Evolutionary conservation across 1,140 invertebrate species (phyloP), one percentile per base, ranked within the genome.

Genomic region (Drosophila parabipectinata): DNA sequence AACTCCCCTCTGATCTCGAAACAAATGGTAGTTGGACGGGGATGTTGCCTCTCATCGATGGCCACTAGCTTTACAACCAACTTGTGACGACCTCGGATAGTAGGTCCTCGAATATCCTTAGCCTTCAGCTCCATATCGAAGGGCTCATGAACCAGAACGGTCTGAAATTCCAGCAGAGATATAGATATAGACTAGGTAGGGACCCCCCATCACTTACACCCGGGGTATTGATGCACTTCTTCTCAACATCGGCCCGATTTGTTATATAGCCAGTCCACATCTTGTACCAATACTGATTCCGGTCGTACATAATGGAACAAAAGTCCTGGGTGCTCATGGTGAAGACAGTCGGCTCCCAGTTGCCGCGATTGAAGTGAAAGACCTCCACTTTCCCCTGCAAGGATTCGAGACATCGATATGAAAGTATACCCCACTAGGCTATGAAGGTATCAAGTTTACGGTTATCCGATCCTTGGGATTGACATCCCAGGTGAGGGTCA

Each of bases 261-360:
- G 10, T 15, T 1, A 85, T 41, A 9, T 30, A 26, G 4, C 0
- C 15, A 1, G 59, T 72, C 74, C 75, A 85, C 12, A 48, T 62
- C n/a, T 79, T 75, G 9, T 55, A 85, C 82, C 82, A 85, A 53
- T 87, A 85, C 14, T 87, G 59, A 45, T 76, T 61, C 53, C 39
- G 14, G 24, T 82, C 75, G 24, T 82, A 85, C 82, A 85, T 76
- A 1, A 68, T 14, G 8, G 3, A 0, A 32, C 82, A 85, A n/a
- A 82, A 85, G 47, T 85, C 52, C 8, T 41, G 32, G 6, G 58
- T 4, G 41, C 34, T 18, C 18, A 87, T 62, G 18, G 14, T 39
- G 6, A 82, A 69, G 0, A 82, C 10, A 1, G 82, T 85, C 5
- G 82, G 82, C 9, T 85, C 69, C 82, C 82, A 85, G 12, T n/a